Base-by-base conservation (phyloP, 2,888 invertebrate genomes). In the Tromatobia lineatoria region DNA sequence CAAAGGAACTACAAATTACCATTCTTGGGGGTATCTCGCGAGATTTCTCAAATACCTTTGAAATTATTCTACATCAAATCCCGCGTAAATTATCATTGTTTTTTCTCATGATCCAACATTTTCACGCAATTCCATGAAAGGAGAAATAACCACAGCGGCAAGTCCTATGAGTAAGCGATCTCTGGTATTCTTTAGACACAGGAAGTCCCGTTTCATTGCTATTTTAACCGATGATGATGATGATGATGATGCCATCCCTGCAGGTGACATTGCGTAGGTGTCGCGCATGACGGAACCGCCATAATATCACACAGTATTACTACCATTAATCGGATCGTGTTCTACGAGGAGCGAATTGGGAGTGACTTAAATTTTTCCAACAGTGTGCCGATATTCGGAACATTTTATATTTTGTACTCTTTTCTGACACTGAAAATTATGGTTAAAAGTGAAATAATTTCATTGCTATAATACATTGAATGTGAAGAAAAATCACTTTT, bases 221-320 rank as follows among this genome's bases (percentile, higher is more conserved):
- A 34, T 79, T 71, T 71, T 34, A 54, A 23, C 52, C 64, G 71
- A 79, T 66, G 61, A 76, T n/a, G 54, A 66, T 69, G 54, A 42
- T 54, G 71, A 79, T 66, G 61, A 76, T n/a, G 54, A 66, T 69
- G 54, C 34, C 18, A 10, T 59, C 57, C 25, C 11, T 29, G 61
- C 38, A 69, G 69, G 77, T 69, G 50, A 57, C 59, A 64, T 59
- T 25, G 34, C 79, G 79, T 73, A 52, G 71, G 79, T 20, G 64
- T 29, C 38, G 50, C 20, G 42, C 15, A 54, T 25, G 38, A 25
- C 18, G 8, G 54, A n/a, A 25, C 20, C 59, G 23, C n/a, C 59
- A 23, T 38, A 87, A 78, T 73, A 74, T 70, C 69, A 38, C 7
- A 34, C 34, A 34, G 34, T 34, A 34, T 34, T 38, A 38, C 38